Evolutionary conservation across 2,797 vertebrate genomes (phyloP), one percentile per base, ranked within the genome.

Genomic region (Lacerta agilis): DNA sequence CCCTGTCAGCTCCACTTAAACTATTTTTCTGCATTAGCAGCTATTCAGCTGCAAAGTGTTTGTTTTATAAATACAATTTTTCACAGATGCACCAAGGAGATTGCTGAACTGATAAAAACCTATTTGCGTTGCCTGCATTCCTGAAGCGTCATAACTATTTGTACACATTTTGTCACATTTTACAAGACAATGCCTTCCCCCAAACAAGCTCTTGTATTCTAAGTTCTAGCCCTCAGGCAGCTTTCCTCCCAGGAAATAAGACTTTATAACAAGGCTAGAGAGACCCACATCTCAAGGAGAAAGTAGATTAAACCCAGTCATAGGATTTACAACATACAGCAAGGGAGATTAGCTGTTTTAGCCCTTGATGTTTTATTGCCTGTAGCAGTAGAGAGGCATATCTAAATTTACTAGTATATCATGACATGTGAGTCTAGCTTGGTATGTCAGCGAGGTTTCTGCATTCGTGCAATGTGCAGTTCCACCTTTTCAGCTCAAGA

Each of bases 41-140:
- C 0, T 79, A 9, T 41, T 82, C 87, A 82, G 75, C 86, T 80
- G 82, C 89, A 92, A 94, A 90, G 83, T 61, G 89, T 79, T 87
- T 67, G 77, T 38, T 90, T 92, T 84, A 84, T 38, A 93, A 71
- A 43, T 89, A 87, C 55, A 90, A 88, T 13, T 90, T 86, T 86
- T 7, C 9, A 89, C 41, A 33, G n/a, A 77, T 7, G 7, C 4
- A 90, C 2, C 0, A 69, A 66, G 38, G 78, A 92, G 55, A 78
- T 85, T 27, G 43, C 87, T 90, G 86, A 88, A 89, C 23, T 72
- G 10, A 79, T 85, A 90, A 92, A 92, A 82, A 91, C 5, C 66
- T 86, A 61, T 76, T 91, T 86, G 79, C 27, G 89, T 89, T 85
- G 80, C 45, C 91, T 86, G 38, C 82, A 88, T 87, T 94, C 90